These are phyloP conservation scores for Macaria notata DNA, from an alignment of 2,888 invertebrate species.

Conservation along the genomic window DNA sequence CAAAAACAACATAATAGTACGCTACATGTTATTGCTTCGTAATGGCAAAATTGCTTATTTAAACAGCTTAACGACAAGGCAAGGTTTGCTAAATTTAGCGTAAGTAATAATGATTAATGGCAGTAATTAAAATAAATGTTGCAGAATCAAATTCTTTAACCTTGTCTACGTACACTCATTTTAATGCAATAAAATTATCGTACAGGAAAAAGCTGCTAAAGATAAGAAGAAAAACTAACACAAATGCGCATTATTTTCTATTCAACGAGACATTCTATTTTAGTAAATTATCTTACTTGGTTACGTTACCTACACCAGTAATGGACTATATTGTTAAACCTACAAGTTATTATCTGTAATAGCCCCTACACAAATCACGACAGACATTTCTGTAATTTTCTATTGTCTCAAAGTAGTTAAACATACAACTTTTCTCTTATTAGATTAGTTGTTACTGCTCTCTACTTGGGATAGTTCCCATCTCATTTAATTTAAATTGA, in stretches of 20 bases:
- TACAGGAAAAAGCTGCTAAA: too few species aligned
- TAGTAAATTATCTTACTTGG: neutral
- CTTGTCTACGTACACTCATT: too few species aligned
- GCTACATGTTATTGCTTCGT: conserved; percentile 15
- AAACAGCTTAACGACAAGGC: conserved; percentile 16
- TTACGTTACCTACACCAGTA: neutral
- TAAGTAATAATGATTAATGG: too few species aligned
- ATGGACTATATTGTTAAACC: neutral
- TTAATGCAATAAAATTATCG: too few species aligned
- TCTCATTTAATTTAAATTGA: conserved; percentile 33
- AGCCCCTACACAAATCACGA: conserved; percentile 13
- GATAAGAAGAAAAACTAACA: neutral
- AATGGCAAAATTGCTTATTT: conserved; percentile 27
- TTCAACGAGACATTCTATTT: neutral
- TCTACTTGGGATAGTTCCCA: conserved; percentile 30
- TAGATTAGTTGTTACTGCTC: conserved; percentile 24
- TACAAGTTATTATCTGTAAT: conserved; percentile 1
- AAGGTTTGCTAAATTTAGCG: conserved; percentile 10
- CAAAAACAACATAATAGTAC: conserved; percentile 30
- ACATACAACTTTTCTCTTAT: conserved; percentile 22
- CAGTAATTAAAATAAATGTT: too few species aligned
- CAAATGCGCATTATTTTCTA: conserved; percentile 4
- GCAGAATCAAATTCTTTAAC: too few species aligned
- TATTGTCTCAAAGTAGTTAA: conserved; percentile 20
- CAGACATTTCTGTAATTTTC: conserved; percentile 7